These are phyloP conservation scores for Melanotaenia nigrans DNA, from an alignment of 2,797 vertebrate genomes.

Conservation along the genomic window DNA sequence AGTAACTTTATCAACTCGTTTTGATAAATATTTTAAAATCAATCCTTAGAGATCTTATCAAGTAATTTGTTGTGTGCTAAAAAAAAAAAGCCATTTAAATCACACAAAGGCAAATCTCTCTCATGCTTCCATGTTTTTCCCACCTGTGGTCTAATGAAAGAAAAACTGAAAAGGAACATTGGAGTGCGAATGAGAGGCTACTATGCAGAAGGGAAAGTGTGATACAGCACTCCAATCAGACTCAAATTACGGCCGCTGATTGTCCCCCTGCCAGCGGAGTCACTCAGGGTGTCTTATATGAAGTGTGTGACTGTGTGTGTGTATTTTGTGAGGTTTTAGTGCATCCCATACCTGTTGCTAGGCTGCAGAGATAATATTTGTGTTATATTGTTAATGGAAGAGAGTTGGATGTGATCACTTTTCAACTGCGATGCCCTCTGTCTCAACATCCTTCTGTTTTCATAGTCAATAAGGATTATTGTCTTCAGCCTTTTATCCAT, in stretches of 20 bases:
- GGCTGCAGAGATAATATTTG: conserved; percentile 1
- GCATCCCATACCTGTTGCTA: neutral
- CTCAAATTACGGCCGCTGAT: conserved; percentile 60
- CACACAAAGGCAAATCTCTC: no score
- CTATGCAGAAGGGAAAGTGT: neutral
- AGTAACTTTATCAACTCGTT: no score
- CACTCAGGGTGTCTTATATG: conserved; percentile 9
- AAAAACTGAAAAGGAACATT: neutral
- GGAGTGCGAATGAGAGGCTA: neutral
- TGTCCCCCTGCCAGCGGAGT: conserved; percentile 51
- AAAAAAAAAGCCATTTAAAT: no score
- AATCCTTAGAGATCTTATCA: no score
- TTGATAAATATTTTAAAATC: no score
- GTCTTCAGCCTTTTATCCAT: no score
- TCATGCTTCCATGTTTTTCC: neutral
- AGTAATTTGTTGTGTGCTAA: no score
- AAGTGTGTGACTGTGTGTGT: neutral
- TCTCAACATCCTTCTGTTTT: neutral
- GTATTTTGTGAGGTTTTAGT: neutral
- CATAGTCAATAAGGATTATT: neutral
- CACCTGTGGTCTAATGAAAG: neutral
- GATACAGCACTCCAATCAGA: conserved; percentile 18
- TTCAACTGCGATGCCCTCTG: neutral
- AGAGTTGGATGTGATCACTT: neutral
- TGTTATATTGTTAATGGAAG: neutral